Evolutionary conservation across 2,113 vertebrate genomes (phyloP).

Genomic region (Dromaius novaehollandiae): DNA sequence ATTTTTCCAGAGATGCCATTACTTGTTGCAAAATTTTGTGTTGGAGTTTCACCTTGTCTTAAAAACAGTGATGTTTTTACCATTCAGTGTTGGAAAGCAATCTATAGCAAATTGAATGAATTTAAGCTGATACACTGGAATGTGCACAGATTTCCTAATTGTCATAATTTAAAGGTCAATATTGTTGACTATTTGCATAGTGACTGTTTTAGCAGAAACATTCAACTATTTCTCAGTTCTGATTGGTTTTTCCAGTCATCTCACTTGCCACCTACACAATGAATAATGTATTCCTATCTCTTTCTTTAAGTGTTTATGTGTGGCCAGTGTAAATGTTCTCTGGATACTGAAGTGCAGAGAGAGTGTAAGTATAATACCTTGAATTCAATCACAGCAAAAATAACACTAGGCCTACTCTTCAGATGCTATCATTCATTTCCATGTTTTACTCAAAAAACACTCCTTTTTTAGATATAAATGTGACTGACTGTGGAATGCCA

Average conservation of each 20-base stretch:
- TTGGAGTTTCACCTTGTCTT: neutral
- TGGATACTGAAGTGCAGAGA: neutral
- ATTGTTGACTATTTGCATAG: neutral
- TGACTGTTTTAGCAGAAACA: neutral
- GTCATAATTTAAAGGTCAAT: neutral
- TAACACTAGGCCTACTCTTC: neutral
- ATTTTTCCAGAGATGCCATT: neutral
- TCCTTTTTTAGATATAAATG: neutral
- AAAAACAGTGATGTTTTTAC: neutral
- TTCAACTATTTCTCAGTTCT: neutral
- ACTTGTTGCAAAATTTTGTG: neutral
- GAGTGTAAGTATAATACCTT: neutral
- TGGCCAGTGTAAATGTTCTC: neutral
- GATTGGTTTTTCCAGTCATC: neutral
- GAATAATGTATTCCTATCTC: neutral
- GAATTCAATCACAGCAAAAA: neutral
- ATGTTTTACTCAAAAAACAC: neutral
- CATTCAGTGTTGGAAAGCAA: neutral
- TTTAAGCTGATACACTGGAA: neutral
- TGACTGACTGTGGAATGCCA: neutral
- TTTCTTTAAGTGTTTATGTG: neutral
- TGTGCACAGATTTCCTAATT: neutral
- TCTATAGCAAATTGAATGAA: neutral
- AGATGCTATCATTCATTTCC: neutral
- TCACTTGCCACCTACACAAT: neutral